Base-by-base conservation (phyloP, 2,888 invertebrate species). In the Achlya flavicornis region DNA sequence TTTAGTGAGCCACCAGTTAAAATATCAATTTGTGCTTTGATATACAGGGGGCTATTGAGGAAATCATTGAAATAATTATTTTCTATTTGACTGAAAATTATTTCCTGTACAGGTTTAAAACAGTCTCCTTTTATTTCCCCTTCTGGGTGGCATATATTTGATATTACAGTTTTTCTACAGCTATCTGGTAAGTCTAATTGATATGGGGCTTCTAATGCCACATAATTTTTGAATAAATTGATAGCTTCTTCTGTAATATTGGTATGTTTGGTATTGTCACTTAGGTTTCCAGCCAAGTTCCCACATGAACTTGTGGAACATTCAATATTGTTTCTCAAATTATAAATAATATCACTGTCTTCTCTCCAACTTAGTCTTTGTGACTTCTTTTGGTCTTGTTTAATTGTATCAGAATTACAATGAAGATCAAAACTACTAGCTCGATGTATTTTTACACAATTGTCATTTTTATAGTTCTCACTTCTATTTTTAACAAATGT, bases 1-100 rank as follows among this genome's bases (percentile, higher is more conserved):
- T 95, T 95, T 57, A 98, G 95, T 88, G 95, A 95, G 70, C 96
- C 96, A 86, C 95, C 96, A 8, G 98, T 98, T 73, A 98, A 94
- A 68, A 99, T 95, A 87, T 99, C 98, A 76, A 99, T 96, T 93
- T 98, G 98, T 93, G 98, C 97, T 92, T 98, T 98, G 83, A 97
- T 97, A 89, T 97, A 97, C 85, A 96, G 97, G 81, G 97, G 96
- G 86, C 98, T 98, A 77, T 96, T 95, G 72, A 97, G 89, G 90
- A 98, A 99, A 74, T 96, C 96, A 77, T 95, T 95, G 85, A 97
- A 96, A 92, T 96, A 96, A 89, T 96, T 95, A 62, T 94, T 94
- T 78, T 97, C 96, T 86, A 98, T 95, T 80, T 95, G 91, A 64
- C 94, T 93, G 69, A 95, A 94, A 66, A 97, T 94, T 85, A 95